Evolutionary conservation across 1,140 invertebrate species (phyloP).

Genomic region (Musca vetustissima): DNA sequence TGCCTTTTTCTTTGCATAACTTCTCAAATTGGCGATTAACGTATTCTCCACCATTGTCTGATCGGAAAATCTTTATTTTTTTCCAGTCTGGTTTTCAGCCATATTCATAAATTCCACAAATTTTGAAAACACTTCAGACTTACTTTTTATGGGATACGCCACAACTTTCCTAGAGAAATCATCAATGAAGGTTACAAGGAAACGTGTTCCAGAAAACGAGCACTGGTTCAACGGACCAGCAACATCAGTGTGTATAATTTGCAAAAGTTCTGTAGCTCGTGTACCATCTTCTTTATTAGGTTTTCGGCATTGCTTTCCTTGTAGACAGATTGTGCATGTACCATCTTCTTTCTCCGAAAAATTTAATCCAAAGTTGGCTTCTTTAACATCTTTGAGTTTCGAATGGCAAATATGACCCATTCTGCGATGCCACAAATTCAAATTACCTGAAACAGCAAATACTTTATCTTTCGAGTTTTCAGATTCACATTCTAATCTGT

Average conservation of each 20-base stretch:
- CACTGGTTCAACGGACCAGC: too few relatives aligned
- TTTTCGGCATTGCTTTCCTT: background rate
- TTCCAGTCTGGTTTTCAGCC: background rate
- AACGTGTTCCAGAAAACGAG: background rate
- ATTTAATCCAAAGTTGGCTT: background rate
- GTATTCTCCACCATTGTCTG: background rate
- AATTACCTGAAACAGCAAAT: too few relatives aligned
- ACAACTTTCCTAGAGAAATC: background rate
- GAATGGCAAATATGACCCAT: background rate
- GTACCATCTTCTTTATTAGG: constrained; percentile 4
- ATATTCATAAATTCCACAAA: background rate
- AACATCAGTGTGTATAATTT: constrained; percentile 14
- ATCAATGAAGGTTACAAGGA: background rate
- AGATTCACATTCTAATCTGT: background rate
- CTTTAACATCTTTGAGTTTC: background rate
- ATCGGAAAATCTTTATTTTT: background rate
- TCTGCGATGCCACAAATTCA: background rate
- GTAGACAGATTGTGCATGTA: too few relatives aligned
- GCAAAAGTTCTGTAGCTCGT: constrained; percentile 14
- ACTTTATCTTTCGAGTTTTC: too few relatives aligned
- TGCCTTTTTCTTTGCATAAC: too few relatives aligned
- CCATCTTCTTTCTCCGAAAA: background rate
- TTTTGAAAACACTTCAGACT: background rate
- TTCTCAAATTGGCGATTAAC: background rate
- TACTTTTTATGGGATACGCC: background rate